These are phyloP conservation scores for Drosophila bipectinata DNA, from an alignment of 1,140 invertebrate species.

Conservation along the genomic window DNA sequence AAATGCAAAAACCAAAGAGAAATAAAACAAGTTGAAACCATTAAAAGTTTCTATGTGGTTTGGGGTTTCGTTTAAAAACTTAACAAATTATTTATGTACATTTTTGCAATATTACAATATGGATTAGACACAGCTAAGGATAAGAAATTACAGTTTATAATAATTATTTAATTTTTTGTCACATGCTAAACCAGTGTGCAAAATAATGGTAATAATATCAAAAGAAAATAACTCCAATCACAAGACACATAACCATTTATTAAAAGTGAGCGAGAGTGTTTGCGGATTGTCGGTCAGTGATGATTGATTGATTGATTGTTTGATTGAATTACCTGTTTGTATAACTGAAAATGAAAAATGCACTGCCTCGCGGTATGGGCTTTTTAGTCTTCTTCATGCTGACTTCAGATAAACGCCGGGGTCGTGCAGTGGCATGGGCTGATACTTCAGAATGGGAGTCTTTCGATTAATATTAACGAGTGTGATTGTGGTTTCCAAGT, in stretches of 20 bases:
- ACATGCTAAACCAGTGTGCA: conserved; percentile 45
- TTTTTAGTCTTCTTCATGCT: conserved; percentile 94
- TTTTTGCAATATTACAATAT: conserved; percentile 22
- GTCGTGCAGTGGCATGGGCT: conserved; percentile 87
- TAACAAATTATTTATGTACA: conserved; percentile 40
- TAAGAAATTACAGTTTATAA: conserved; percentile 17
- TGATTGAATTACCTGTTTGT: conserved; percentile 92
- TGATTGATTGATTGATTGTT: conserved; percentile 85
- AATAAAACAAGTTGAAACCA: conserved; percentile 9
- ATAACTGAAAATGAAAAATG: conserved; percentile 98
- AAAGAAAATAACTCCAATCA: conserved; percentile 41
- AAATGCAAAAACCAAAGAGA: conserved; percentile 32
- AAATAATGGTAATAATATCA: conserved; percentile 18
- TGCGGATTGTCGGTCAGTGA: conserved; percentile 36
- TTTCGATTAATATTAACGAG: conserved; percentile 72
- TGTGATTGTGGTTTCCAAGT: conserved; percentile 33
- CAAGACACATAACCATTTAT: conserved; percentile 43
- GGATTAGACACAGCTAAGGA: conserved; percentile 44
- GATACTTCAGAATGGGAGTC: conserved; percentile 80
- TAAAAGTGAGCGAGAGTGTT: conserved; percentile 24
- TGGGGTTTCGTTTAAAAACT: conserved; percentile 11
- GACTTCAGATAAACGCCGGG: conserved; percentile 95
- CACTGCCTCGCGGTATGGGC: conserved; percentile 96
- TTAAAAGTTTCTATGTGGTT: conserved; percentile 3
- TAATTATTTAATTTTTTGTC: conserved; percentile 11